Evolutionary conservation across 2,113 vertebrate genomes (phyloP).

Genomic region (Calonectris borealis): DNA sequence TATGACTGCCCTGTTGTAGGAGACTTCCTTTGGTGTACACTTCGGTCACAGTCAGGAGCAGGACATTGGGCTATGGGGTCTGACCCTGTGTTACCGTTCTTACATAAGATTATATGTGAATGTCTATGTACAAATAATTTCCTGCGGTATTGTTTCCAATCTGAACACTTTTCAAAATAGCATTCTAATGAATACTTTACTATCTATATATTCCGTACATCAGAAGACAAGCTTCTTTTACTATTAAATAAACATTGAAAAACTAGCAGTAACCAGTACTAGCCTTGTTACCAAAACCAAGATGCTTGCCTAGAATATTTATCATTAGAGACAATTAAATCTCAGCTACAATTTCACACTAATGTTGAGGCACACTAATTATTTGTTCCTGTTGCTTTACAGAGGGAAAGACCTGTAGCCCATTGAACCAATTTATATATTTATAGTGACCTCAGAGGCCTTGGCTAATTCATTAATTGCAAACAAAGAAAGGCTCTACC

Average conservation of each 20-base stretch:
- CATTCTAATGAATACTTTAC: not conserved
- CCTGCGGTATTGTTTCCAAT: not conserved
- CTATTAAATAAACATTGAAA: not conserved
- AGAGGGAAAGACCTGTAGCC: not conserved
- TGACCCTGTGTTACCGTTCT: not conserved
- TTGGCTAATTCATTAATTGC: not conserved
- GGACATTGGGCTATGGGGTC: not conserved
- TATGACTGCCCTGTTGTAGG: not conserved
- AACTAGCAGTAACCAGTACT: not conserved
- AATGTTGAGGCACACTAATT: not conserved
- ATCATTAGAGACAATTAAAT: not conserved
- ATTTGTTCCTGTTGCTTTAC: not conserved
- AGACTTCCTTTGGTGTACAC: not conserved
- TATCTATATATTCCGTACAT: not conserved
- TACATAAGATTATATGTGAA: not conserved
- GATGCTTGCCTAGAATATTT: not conserved
- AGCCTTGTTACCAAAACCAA: not conserved
- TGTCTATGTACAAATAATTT: not conserved
- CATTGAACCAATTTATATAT: not conserved
- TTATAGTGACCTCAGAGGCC: not conserved
- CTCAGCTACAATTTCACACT: not conserved
- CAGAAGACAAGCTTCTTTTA: not conserved
- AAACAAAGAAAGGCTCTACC: not conserved
- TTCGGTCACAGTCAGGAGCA: not conserved
- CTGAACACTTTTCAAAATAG: not conserved